Conservation (phyloP, 2,797 vertebrate genomes). For the Ibycter americanus region DNA sequence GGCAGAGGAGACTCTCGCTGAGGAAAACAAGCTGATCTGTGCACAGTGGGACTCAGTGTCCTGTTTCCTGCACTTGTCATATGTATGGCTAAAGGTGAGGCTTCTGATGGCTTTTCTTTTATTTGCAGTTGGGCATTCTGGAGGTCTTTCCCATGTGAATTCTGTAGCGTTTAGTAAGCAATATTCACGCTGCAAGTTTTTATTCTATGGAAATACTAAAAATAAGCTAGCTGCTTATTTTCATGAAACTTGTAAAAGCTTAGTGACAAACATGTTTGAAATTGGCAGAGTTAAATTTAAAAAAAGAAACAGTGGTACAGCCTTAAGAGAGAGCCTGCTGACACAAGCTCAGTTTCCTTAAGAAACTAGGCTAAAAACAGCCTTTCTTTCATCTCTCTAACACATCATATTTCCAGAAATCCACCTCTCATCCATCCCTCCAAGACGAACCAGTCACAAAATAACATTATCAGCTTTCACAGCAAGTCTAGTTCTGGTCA, state of each 20-base stretch:
- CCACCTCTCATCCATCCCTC: not conserved
- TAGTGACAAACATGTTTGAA: not conserved
- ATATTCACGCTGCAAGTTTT: not conserved
- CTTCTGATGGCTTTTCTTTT: not conserved
- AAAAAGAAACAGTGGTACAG: not conserved
- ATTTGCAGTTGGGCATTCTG: not conserved
- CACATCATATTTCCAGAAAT: not conserved
- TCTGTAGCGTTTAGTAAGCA: not conserved
- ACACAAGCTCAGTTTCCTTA: not conserved
- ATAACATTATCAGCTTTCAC: not conserved
- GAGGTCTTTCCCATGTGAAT: not conserved
- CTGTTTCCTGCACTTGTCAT: accelerated
- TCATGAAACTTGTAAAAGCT: not conserved
- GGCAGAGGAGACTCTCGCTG: not conserved
- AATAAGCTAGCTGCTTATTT: not conserved
- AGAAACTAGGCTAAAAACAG: not conserved
- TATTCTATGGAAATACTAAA: not conserved
- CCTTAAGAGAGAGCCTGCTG: not conserved
- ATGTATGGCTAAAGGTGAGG: not conserved
- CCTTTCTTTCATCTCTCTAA: not conserved
- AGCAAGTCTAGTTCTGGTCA: not conserved
- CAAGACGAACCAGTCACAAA: not conserved
- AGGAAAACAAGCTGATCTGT: not conserved
- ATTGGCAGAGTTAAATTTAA: not conserved
- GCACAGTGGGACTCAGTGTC: not conserved